A percentile compares a stretch with the other conserved stretches of the same genome.
Evolutionary conservation across 2,888 invertebrate species (phyloP).

Genomic region (Blomia tropicalis): DNA sequence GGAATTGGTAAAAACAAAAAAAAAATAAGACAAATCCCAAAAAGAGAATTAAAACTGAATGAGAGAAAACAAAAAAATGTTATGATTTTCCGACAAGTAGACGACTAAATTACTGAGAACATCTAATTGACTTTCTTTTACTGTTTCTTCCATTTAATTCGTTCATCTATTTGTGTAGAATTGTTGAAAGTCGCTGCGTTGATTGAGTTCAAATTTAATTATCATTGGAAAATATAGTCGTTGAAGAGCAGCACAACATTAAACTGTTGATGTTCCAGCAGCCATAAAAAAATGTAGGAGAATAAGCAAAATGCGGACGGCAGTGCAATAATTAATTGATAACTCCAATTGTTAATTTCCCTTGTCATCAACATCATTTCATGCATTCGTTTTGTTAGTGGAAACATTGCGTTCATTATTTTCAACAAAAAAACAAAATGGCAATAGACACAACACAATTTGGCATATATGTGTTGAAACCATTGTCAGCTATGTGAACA

Average conservation of each 20-base stretch:
- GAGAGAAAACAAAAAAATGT: not conserved
- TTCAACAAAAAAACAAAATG: too few species aligned
- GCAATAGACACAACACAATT: too few species aligned
- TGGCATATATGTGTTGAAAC: too few species aligned
- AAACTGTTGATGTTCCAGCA: not conserved
- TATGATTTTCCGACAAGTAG: not conserved
- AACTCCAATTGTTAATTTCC: not conserved
- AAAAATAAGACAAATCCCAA: not conserved
- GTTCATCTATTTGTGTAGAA: not conserved
- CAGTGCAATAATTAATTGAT: not conserved
- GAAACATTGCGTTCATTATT: too few species aligned
- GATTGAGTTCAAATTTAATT: slow-evolving; percentile 6
- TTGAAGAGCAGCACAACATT: too few species aligned
- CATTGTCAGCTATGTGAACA: too few species aligned
- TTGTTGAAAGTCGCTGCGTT: not conserved
- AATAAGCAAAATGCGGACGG: too few species aligned
- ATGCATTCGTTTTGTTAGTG: too few species aligned
- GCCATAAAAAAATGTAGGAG: too few species aligned
- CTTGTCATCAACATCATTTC: too few species aligned
- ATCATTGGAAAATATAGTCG: not conserved
- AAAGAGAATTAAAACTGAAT: not conserved
- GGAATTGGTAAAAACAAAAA: not conserved
- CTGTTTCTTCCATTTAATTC: not conserved
- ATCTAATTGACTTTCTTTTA: not conserved
- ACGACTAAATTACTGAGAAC: not conserved